These are phyloP conservation scores for Tetrax tetrax DNA, from an alignment of 2,113 vertebrate genomes.

Conservation along the genomic window DNA sequence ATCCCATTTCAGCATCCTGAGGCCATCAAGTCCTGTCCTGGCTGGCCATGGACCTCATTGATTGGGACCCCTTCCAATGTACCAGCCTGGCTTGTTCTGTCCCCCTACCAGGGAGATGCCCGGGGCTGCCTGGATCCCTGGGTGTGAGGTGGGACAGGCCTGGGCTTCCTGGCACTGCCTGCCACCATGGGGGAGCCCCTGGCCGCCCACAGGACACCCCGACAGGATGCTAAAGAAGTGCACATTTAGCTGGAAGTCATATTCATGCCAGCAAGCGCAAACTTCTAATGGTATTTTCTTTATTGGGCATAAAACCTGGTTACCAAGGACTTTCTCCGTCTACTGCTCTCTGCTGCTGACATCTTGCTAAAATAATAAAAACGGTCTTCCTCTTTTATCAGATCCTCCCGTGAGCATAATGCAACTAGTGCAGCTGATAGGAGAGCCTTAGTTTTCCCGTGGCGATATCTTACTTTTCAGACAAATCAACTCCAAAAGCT, in stretches of 20 bases:
- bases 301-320: not conserved
- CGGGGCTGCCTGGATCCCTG: not conserved
- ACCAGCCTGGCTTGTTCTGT: not conserved
- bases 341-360: not conserved
- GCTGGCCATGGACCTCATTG: not conserved
- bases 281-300: not conserved
- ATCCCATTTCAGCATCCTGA: not conserved
- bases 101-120: not conserved
- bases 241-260: not conserved
- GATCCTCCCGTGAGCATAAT: not conserved
- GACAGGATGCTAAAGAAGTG: not conserved
- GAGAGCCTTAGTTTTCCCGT: not conserved
- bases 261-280: not conserved
- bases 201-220: fast-evolving
- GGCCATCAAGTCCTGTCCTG: not conserved
- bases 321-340: not conserved
- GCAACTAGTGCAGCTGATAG: not conserved
- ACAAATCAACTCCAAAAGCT: constrained; percentile 47
- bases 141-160: not conserved
- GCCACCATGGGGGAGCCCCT: fast-evolving
- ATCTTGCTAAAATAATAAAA: not conserved
- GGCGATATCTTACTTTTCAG: constrained; percentile 49
- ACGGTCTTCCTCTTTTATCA: not conserved
- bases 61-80: not conserved
- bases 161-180: not conserved